A percentile compares a stretch with the other conserved stretches of the same genome.
These are phyloP conservation scores for Lepas anatifera DNA, from an alignment of 2,888 invertebrate genomes.

Conservation along the genomic window DNA sequence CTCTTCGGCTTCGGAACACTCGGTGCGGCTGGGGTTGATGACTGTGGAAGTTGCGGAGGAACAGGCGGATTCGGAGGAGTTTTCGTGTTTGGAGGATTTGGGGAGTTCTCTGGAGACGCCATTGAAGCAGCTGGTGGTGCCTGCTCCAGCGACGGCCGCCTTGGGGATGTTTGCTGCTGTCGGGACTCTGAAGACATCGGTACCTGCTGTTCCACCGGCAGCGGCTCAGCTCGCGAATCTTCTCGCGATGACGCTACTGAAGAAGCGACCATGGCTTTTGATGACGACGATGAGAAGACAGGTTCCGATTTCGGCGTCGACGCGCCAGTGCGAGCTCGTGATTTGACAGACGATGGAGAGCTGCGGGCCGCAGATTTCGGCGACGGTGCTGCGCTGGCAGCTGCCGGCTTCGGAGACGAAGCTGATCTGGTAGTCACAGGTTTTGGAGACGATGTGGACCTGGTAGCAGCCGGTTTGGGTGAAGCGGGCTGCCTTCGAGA, in stretches of 20 bases:
- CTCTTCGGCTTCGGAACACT: neutral
- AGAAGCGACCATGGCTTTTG: no score
- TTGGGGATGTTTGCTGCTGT: no score
- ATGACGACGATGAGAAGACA: no score
- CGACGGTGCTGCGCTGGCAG: neutral
- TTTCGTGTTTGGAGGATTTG: neutral
- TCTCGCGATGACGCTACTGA: no score
- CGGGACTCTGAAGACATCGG: no score
- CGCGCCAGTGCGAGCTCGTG: no score
- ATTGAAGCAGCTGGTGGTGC: constrained; percentile 5
- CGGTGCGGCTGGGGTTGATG: constrained; percentile 17
- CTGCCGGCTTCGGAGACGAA: neutral
- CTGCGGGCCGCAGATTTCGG: neutral
- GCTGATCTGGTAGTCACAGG: no score
- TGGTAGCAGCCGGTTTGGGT: neutral
- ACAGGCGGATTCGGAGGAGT: constrained; percentile 2
- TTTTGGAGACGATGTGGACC: no score
- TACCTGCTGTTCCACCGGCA: no score
- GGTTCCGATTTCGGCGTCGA: no score
- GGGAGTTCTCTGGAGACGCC: neutral
- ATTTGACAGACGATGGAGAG: neutral
- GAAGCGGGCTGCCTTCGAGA: neutral
- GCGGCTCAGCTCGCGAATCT: no score
- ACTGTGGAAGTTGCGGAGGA: constrained; percentile 20
- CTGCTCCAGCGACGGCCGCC: neutral